Base-by-base conservation (phyloP, 2,797 vertebrate species). In the Enteromius trimaculatus region DNA sequence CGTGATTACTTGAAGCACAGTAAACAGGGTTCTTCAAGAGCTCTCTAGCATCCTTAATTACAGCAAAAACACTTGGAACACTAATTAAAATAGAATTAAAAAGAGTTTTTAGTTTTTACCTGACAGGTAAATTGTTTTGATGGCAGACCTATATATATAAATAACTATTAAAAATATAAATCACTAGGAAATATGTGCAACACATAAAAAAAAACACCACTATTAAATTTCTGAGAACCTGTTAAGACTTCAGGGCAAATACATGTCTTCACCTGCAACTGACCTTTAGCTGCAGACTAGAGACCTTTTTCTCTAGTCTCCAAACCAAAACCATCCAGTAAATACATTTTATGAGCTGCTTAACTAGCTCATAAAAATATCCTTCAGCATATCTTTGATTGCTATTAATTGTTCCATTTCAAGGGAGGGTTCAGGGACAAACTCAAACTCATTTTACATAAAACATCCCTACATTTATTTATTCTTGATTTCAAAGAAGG, bases 251-350 rank as follows among this genome's bases (percentile, higher is more conserved):
- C 4, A 62, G 19, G 75, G 21, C 29, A 39, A 81, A 47, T 82
- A 87, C 83, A 74, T 62, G 31, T 23, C 86, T 70, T 75, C 79
- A 81, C 55, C 51, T 77, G 81, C 29, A 42, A 68, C 23, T 86
- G 53, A 62, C 76, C 79, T 80, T 87, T 77, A 79, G 34, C 81
- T 85, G 87, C n/a, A n/a, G n/a, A n/a, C n/a, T n/a, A n/a, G n/a
- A n/a, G n/a, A n/a, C n/a, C n/a, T n/a, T 82, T 80, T 83, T 49
- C 88, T 1, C 75, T 85, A 79, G 47, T 62, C 79, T 86, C 79
- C 80, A 66, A 89, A 90, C 80, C 49, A 71, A 88, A 80, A 85
- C 90, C 88, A 91, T 81, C 86, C 84, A 86, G 87, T 91, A 93
- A 92, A 92, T 86, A 66, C 64, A 77, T 91, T 37, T 37, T 37